Evolutionary conservation across 1,140 invertebrate genomes (phyloP).

Genomic region (Sinella curviseta): DNA sequence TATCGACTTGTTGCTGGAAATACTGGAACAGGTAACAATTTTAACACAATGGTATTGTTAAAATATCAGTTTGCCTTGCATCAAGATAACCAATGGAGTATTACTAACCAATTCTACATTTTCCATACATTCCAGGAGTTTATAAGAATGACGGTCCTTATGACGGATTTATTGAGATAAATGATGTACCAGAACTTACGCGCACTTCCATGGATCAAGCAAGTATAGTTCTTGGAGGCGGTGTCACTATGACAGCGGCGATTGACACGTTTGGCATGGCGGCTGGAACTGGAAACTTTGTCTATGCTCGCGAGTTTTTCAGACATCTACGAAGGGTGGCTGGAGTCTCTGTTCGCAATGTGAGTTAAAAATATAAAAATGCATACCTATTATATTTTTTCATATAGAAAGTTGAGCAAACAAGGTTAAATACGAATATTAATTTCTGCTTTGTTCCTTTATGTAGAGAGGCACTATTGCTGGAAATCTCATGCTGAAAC

Average conservation of each 20-base stretch:
- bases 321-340: constrained; percentile 71
- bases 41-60: too few species aligned
- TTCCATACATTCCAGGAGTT: constrained; percentile 55
- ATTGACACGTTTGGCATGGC: constrained; percentile 64
- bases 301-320: constrained; percentile 61
- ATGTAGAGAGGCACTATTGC: constrained; percentile 50
- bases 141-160: constrained; percentile 55
- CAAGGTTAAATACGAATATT: background rate
- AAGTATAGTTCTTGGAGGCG: constrained; percentile 59
- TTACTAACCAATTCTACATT: too few species aligned
- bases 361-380: too few species aligned
- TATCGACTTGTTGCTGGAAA: constrained; percentile 68
- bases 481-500: constrained; percentile 59
- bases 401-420: background rate
- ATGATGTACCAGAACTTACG: constrained; percentile 52
- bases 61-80: too few species aligned
- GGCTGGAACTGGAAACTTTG: constrained; percentile 58
- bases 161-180: constrained; percentile 54
- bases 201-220: background rate
- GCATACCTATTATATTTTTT: background rate
- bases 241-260: constrained; percentile 64
- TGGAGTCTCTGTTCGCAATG: constrained; percentile 71
- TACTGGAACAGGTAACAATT: constrained; percentile 69
- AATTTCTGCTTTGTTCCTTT: constrained; percentile 46
- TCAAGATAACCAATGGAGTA: too few species aligned